Evolutionary conservation across 2,888 invertebrate species (phyloP).

Genomic region (Dilophus febrilis): DNA sequence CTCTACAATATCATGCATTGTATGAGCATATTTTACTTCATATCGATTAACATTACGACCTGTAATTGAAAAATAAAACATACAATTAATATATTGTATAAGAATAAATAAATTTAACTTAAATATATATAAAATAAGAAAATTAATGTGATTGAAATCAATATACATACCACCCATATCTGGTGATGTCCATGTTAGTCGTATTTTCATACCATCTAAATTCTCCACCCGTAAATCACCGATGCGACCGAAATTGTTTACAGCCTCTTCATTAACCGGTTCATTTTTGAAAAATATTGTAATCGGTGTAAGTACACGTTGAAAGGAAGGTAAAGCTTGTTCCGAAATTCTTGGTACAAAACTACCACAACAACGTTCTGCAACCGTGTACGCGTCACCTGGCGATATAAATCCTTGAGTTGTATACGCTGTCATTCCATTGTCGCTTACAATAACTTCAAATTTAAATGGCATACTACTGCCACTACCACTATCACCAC

Average conservation of each 20-base stretch:
- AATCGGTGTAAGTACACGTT: constrained; percentile 32
- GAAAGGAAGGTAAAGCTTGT: constrained; percentile 34
- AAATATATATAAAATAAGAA: too few relatives aligned
- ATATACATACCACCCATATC: constrained; percentile 32
- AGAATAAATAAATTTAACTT: too few relatives aligned
- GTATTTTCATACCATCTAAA: constrained; percentile 31
- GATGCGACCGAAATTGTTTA: constrained; percentile 28
- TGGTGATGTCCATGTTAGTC: constrained; percentile 41
- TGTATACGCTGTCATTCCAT: constrained; percentile 36
- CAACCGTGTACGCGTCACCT: constrained; percentile 1
- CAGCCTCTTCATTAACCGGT: constrained; percentile 17
- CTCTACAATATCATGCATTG: constrained; percentile 30
- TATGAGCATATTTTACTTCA: constrained; percentile 32
- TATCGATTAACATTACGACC: constrained; percentile 31
- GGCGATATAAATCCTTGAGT: constrained; percentile 22
- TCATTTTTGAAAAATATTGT: constrained; percentile 29
- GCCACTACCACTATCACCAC: too few relatives aligned
- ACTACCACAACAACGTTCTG: constrained; percentile 36
- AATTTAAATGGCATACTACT: constrained; percentile 35
- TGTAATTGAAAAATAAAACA: too few relatives aligned
- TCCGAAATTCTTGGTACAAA: constrained; percentile 30
- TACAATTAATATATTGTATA: too few relatives aligned
- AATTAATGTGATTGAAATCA: too few relatives aligned
- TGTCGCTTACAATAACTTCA: constrained; percentile 33
- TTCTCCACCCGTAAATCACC: constrained; percentile 36